These are phyloP conservation scores for Brachionus plicatilis DNA, from an alignment of 1,140 invertebrate genomes.

Conservation along the genomic window DNA sequence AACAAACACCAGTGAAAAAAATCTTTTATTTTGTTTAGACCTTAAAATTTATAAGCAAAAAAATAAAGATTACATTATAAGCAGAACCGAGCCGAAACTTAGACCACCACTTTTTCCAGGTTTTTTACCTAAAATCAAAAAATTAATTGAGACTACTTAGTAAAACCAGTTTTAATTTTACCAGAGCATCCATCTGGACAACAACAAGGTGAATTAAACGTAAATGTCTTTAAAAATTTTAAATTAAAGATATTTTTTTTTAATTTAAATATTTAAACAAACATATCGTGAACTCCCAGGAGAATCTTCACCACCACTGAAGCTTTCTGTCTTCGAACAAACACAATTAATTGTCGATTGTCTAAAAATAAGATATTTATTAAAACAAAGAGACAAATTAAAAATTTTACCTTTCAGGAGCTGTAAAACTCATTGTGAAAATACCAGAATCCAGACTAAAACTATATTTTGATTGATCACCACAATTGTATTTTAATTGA, in stretches of 20 bases:
- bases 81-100: too few species aligned
- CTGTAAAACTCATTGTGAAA: not conserved
- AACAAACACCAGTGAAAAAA: too few species aligned
- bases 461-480: not conserved
- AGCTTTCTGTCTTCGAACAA: not conserved
- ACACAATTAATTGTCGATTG: not conserved
- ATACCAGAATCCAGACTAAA: not conserved
- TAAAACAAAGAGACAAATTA: not conserved
- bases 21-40: too few species aligned
- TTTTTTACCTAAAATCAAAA: too few species aligned
- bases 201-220: not conserved
- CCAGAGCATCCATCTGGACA: not conserved
- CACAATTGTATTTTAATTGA: not conserved
- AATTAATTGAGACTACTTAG: too few species aligned
- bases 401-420: not conserved
- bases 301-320: not conserved
- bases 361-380: not conserved
- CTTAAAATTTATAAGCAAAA: too few species aligned
- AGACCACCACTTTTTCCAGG: not conserved
- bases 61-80: too few species aligned
- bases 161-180: too few species aligned
- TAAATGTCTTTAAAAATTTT: not conserved
- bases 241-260: not conserved
- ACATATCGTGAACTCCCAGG: not conserved
- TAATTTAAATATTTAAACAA: not conserved